Percentiles rank a stretch among this genome's conserved stretches.
Conservation (phyloP, 2,113 vertebrate genomes). For the Gambusia holbrooki region DNA sequence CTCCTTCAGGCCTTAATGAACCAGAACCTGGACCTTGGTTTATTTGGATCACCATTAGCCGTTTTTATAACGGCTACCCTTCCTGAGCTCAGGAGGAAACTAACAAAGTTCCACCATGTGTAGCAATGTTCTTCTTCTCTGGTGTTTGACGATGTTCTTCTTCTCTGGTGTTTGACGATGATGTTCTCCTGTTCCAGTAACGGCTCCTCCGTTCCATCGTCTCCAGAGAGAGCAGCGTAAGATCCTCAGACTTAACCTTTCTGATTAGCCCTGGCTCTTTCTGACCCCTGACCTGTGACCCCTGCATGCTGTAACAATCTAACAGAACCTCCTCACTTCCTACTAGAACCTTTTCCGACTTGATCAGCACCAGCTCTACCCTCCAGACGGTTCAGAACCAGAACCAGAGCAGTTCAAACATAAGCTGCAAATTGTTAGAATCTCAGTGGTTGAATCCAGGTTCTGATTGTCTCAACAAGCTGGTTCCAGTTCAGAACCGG, state of each 20-base stretch:
- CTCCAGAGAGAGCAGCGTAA: conserved; percentile 80
- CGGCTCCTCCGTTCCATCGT: conserved; percentile 62
- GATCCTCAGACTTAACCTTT: conserved; percentile 42
- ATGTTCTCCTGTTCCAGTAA: conserved; percentile 72
- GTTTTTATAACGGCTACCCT: no score
- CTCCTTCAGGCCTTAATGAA: no score
- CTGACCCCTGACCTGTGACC: not conserved
- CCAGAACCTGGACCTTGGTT: no score
- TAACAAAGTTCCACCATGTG: not conserved
- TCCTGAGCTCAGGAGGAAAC: no score
- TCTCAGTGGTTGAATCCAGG: no score
- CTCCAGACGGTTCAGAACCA: not conserved
- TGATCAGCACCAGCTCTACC: not conserved
- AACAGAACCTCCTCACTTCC: not conserved
- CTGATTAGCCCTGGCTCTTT: conserved; percentile 5
- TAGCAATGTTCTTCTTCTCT: conserved; percentile 17
- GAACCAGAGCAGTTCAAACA: no score
- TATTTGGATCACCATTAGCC: no score
- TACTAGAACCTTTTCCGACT: not conserved
- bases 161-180: conserved; percentile 31
- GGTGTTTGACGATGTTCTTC: conserved; percentile 2
- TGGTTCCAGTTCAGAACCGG: not conserved
- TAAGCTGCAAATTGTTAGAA: no score
- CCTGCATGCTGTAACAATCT: conserved; percentile 65
- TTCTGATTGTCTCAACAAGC: not conserved